A percentile compares a stretch with the other conserved stretches of the same genome.
phyloP scores from a whole-genome alignment of 2,113 vertebrate species.

The Alectura lathami region DNA sequence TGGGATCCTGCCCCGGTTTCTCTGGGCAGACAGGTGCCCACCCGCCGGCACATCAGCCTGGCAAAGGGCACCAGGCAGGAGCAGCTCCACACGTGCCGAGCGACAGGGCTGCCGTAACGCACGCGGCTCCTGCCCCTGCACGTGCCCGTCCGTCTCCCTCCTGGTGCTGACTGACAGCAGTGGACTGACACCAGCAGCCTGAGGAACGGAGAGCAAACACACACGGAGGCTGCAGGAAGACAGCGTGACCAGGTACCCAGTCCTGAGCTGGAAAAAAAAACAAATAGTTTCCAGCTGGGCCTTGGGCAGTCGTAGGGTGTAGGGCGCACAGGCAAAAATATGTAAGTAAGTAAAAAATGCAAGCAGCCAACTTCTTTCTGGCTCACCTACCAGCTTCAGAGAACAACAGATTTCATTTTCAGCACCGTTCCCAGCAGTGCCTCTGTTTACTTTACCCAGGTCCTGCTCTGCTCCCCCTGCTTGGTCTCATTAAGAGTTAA shows the following conservation, averaged over 20 bases:
- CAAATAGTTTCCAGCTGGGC: not conserved
- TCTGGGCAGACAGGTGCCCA: not conserved
- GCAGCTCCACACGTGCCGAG: accelerated
- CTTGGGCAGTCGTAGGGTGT: not conserved
- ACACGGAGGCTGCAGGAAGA: not conserved
- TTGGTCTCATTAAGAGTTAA: not conserved
- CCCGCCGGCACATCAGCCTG: not conserved
- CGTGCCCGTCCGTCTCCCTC: accelerated
- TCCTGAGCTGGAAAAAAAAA: not conserved
- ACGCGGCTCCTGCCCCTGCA: not conserved
- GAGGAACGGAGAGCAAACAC: not conserved
- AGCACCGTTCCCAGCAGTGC: not conserved
- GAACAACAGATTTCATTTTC: not conserved
- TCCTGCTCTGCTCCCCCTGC: not conserved
- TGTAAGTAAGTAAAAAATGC: not conserved
- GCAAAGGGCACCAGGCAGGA: accelerated
- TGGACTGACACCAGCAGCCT: not conserved
- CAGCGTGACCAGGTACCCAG: not conserved
- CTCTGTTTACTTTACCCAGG: not conserved
- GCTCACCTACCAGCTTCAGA: not conserved
- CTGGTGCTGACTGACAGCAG: accelerated
- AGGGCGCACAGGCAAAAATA: not conserved
- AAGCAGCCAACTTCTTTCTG: not conserved
- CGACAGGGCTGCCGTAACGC: not conserved
- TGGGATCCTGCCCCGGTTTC: accelerated